These are phyloP conservation scores for Planococcus citri DNA, from an alignment of 1,140 invertebrate species.

Conservation along the genomic window DNA sequence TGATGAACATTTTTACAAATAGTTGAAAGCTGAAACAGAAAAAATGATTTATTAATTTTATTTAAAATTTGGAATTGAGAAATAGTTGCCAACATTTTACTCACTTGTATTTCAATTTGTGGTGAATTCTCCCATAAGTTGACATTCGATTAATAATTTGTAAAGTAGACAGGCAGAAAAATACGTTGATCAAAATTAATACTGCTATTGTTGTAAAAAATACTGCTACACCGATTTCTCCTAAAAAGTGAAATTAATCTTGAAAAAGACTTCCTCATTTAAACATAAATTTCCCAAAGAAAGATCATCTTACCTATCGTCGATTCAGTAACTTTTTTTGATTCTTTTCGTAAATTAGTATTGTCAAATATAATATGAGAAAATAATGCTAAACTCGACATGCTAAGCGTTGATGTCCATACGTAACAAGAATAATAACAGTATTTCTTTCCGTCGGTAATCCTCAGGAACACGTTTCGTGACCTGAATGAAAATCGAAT, in stretches of 20 bases:
- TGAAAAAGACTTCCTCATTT: neutral
- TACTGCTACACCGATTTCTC: slow-evolving; percentile 63
- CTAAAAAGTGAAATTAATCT: slow-evolving; percentile 35
- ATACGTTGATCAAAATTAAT: slow-evolving; percentile 59
- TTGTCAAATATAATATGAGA: slow-evolving; percentile 67
- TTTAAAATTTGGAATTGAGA: neutral
- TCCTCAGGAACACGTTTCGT: slow-evolving; percentile 63
- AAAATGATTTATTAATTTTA: slow-evolving; percentile 1
- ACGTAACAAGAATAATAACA: slow-evolving; percentile 71
- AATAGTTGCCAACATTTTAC: slow-evolving; percentile 32
- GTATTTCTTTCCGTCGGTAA: slow-evolving; percentile 69
- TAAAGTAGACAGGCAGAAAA: slow-evolving; percentile 63
- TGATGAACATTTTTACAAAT: slow-evolving; percentile 56
- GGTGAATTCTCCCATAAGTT: slow-evolving; percentile 68
- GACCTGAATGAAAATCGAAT: slow-evolving; percentile 47
- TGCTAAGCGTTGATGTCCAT: slow-evolving; percentile 54
- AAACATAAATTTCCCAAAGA: neutral
- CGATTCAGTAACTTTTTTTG: neutral
- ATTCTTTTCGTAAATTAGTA: neutral
- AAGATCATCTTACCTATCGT: neutral
- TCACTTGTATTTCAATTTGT: slow-evolving; percentile 70
- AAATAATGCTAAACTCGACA: slow-evolving; percentile 58
- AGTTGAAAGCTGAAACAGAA: slow-evolving; percentile 52
- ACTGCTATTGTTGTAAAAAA: slow-evolving; percentile 66
- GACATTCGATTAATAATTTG: slow-evolving; percentile 62